Evolutionary conservation across 2,113 vertebrate species (phyloP).

Genomic region (Otus sunia): DNA sequence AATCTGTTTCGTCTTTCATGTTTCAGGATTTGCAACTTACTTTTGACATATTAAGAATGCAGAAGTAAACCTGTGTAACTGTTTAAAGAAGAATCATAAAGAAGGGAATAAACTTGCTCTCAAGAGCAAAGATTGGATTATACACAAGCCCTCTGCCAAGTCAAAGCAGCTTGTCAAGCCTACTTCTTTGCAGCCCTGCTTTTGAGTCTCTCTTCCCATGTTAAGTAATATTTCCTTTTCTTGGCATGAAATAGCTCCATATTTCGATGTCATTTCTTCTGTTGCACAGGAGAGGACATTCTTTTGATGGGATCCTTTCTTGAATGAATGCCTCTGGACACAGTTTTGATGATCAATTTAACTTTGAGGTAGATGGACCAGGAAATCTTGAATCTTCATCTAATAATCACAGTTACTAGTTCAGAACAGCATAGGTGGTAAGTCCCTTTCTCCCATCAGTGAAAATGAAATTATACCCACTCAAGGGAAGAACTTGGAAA

Average conservation of each 20-base stretch:
- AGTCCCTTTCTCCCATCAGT: background rate
- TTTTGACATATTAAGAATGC: background rate
- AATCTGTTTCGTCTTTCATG: background rate
- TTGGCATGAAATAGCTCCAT: background rate
- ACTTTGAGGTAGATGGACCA: background rate
- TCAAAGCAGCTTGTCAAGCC: background rate
- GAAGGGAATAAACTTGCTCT: background rate
- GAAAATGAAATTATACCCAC: background rate
- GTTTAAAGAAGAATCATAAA: background rate
- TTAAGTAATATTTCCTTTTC: conserved; percentile 17
- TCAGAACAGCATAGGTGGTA: background rate
- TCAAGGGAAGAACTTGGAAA: background rate
- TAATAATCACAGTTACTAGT: background rate
- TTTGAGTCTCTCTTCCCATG: background rate
- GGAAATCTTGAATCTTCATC: background rate
- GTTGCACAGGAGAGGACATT: background rate
- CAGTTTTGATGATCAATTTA: background rate
- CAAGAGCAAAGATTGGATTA: background rate
- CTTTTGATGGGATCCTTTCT: background rate
- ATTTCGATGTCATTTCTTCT: background rate
- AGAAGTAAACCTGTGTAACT: background rate
- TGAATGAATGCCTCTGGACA: background rate
- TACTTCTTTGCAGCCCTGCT: background rate
- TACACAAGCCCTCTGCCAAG: background rate
- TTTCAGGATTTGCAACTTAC: background rate